Percentiles rank a stretch among this genome's conserved stretches.
Evolutionary conservation across 2,113 vertebrate genomes (phyloP).

Genomic region (Urocynchramus pylzowi): DNA sequence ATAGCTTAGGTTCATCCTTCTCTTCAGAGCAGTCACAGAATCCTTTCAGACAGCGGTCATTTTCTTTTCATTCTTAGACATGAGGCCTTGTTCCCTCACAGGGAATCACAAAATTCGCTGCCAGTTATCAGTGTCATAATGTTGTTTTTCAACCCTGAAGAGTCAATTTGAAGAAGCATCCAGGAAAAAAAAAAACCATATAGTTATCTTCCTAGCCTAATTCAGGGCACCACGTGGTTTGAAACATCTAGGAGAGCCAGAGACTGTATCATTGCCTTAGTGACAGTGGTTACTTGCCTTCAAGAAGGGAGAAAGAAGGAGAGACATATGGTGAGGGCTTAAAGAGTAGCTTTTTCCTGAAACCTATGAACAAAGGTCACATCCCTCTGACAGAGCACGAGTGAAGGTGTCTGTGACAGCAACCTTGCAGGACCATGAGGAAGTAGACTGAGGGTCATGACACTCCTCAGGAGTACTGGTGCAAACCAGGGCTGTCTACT

Average conservation of each 20-base stretch:
- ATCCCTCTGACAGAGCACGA: not conserved
- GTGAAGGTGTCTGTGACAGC: not conserved
- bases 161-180: not conserved
- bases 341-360: not conserved
- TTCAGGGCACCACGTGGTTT: not conserved
- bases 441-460: accelerated
- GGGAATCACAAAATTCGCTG: not conserved
- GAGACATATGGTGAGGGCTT: not conserved
- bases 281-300: not conserved
- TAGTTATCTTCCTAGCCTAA: not conserved
- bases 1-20: not conserved
- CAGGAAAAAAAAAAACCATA: not conserved
- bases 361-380: not conserved
- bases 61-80: not conserved
- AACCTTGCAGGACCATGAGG: not conserved
- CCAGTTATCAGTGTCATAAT: not conserved
- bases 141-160: not conserved
- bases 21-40: not conserved
- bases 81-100: not conserved
- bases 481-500: not conserved
- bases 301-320: not conserved
- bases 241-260: not conserved
- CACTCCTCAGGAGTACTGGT: not conserved
- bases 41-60: not conserved
- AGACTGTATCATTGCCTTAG: not conserved